Evolutionary conservation across 2,113 vertebrate species (phyloP).

Genomic region (Serinus canaria): DNA sequence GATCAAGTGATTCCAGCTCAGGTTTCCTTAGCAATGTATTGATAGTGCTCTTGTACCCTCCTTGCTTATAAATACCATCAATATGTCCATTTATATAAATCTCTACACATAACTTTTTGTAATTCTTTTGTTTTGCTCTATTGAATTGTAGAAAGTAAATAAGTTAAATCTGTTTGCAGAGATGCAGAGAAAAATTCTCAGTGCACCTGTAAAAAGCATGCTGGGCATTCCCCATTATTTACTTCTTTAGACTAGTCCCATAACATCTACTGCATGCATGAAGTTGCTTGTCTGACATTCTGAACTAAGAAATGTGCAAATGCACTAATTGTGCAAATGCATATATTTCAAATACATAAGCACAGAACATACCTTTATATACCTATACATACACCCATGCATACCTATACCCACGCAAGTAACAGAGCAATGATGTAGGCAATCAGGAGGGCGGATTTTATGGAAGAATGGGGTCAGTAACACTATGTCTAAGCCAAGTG

Average conservation of each 20-base stretch:
- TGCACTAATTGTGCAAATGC: not conserved
- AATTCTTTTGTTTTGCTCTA: not conserved
- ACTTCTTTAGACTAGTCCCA: not conserved
- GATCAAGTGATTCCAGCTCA: not conserved
- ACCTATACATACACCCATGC: not conserved
- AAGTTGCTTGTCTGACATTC: not conserved
- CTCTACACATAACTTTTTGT: not conserved
- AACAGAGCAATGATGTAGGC: not conserved
- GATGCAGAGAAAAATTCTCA: not conserved
- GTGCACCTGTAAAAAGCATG: not conserved
- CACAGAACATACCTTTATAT: not conserved
- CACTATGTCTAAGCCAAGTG: not conserved
- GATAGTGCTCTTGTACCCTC: too few species aligned
- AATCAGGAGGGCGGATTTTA: not conserved
- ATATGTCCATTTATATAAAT: not conserved
- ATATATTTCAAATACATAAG: not conserved
- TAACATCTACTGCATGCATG: not conserved
- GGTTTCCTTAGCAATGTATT: not conserved
- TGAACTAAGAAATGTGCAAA: not conserved
- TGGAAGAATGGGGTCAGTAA: not conserved
- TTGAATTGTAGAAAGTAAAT: not conserved
- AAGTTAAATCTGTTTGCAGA: not conserved
- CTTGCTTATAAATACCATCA: not conserved
- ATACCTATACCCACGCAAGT: not conserved
- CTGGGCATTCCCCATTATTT: not conserved